Base-by-base conservation (phyloP, 2,888 invertebrate genomes). In the Drosophila mulleri region DNA sequence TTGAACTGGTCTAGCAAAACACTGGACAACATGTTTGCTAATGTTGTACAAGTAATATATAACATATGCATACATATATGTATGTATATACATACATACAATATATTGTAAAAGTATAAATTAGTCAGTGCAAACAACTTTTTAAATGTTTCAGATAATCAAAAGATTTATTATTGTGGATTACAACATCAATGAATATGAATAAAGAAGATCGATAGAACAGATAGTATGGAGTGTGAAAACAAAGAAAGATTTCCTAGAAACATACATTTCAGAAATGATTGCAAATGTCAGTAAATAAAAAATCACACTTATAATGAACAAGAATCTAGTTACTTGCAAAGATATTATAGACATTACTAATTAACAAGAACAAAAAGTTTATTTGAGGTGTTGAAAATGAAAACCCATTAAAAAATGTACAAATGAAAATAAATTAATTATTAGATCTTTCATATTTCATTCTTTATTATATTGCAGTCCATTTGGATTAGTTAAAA, bases 1-100 rank as follows among this genome's bases (percentile, higher is more conserved):
- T 35, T 56, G 50, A 61, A 66, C 57, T 45, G 37, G 35, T 23
- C 59, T 41, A 53, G 23, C 37, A 26, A 14, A 60, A 60, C 57
- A 69, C 41, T 32, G 18, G 16, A 5, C 60, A 14, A 47, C 64
- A 62, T 32, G 39, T 47, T 45, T 18, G n/a, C 12, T 35, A 39
- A 39, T 23, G 8, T n/a, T 23, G 8, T 23, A 37, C 11, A 35
- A 35, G 20, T 9, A 14, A 20, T 53, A 16, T 53, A 41, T 41
- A 18, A n/a, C 3, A 41, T 3, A 41, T 18, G n/a, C 9, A 4
- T 20, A 1, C 20, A 12, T 44, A 5, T 20, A 6, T 12, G 5
- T 20, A 6, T 12, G 1, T 42, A 2, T 44, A 18, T 42, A n/a
- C n/a, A n/a, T n/a, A n/a, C n/a, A n/a, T n/a, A n/a, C n/a, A n/a